These are phyloP conservation scores for Hippoglossus hippoglossus DNA, from an alignment of 2,797 vertebrate species.

Conservation along the genomic window DNA sequence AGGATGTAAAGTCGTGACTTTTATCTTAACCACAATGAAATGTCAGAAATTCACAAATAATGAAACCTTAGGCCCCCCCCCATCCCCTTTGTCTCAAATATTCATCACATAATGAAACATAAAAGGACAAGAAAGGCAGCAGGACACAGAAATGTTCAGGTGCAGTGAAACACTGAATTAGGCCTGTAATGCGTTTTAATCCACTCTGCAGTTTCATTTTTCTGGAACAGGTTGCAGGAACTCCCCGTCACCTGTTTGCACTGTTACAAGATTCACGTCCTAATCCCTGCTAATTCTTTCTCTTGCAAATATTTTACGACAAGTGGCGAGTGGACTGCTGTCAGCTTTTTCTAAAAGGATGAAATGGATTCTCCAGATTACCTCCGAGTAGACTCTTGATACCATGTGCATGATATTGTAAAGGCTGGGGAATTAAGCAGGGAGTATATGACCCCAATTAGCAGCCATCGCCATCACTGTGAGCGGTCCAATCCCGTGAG, in stretches of 20 bases:
- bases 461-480: conserved; percentile 68
- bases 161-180: conserved; percentile 7
- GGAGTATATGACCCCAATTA: conserved; percentile 80
- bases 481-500: conserved; percentile 60
- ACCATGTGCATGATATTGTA: conserved; percentile 63
- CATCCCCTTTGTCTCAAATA: neutral
- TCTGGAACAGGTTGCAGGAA: conserved; percentile 40
- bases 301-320: conserved; percentile 34
- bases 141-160: neutral
- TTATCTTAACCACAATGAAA: conserved; percentile 9
- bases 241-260: conserved; percentile 57
- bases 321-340: conserved; percentile 64
- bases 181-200: conserved; percentile 40
- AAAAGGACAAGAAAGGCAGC: neutral
- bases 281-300: too few species aligned
- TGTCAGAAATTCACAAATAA: conserved; percentile 5
- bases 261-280: conserved; percentile 64
- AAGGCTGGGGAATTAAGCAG: conserved; percentile 69
- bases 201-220: conserved; percentile 42
- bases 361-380: conserved; percentile 70
- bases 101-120: conserved; percentile 9
- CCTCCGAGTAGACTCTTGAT: conserved; percentile 59
- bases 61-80: neutral
- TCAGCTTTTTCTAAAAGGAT: conserved; percentile 67
- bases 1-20: too few species aligned